phyloP scores from a whole-genome alignment of 2,797 vertebrate genomes.

The Clarias laeviceps region DNA sequence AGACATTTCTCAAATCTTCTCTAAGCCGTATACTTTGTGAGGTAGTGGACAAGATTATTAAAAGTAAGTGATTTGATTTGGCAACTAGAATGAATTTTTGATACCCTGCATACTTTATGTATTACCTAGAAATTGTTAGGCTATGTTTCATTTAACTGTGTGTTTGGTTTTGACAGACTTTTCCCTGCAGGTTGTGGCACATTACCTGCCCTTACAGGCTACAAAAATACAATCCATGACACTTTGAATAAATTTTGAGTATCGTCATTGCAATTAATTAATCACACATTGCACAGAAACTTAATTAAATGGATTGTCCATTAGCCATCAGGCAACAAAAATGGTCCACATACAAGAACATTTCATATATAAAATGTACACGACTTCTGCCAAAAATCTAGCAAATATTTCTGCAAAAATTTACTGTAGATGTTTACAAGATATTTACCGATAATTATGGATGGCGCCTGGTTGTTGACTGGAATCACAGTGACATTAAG shows the following conservation, averaged over 20 bases:
- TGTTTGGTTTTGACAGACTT: background rate
- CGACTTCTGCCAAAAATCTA: background rate
- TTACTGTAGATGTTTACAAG: background rate
- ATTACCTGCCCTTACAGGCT: conserved; percentile 37
- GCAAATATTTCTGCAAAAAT: background rate
- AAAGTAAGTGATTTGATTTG: background rate
- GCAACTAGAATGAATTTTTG: background rate
- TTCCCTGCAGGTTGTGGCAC: background rate
- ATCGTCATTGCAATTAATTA: conserved; percentile 36
- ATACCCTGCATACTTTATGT: background rate
- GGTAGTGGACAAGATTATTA: background rate
- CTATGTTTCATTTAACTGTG: background rate
- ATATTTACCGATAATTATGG: conserved; percentile 61
- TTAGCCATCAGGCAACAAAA: background rate
- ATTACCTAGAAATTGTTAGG: background rate
- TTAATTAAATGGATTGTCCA: background rate
- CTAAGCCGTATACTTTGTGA: background rate
- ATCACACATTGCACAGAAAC: background rate
- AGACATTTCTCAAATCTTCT: background rate
- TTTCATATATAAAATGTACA: background rate
- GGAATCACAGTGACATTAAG: conserved; percentile 74
- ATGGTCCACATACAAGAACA: background rate
- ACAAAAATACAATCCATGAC: background rate
- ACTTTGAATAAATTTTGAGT: conserved; percentile 51
- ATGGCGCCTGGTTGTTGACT: conserved; percentile 71